Evolutionary conservation across 2,113 vertebrate species (phyloP), one percentile per base, ranked within the genome.

Genomic region (Apaloderma vittatum): DNA sequence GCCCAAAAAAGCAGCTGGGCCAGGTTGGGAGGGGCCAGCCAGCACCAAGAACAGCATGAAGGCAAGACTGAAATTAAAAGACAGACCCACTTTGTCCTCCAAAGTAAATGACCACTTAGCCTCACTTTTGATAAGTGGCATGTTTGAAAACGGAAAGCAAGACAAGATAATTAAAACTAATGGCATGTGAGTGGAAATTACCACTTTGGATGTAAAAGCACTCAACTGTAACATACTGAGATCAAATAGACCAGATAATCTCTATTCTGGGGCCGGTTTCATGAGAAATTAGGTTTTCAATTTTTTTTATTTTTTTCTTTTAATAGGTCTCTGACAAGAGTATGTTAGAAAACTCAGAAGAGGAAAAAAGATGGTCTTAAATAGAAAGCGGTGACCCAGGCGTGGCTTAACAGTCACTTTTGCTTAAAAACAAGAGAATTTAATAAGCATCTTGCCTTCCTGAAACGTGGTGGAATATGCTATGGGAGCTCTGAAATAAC

Each of bases 141-240:
- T 57, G 36, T 84, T 57, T 59, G 65, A 78, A 84, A 96, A 84
- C 49, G 77, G 77, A 95, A 94, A 91, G 14, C 45, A 45, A 93
- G 57, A 77, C 81, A 72, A 48, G 55, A 57, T 89, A 94, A 96
- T 96, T 95, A 94, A 96, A 93, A 96, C 76, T 93, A 94, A 91
- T 78, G 65, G 76, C 30, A 81, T 48, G 26, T 37, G 36, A 96
- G 70, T 95, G 80, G 86, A 94, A 95, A 94, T 95, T 63, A 85
- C 77, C 93, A 82, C 76, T 97, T 55, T 54, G 93, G 91, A 94
- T 84, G 76, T 78, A 68, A 94, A 91, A 94, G 89, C 91, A 84
- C 80, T 96, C 73, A 91, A 1, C 49, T 65, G 57, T n/a, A 94
- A 87, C 58, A 67, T 6, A 30, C 9, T 9, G 57, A 85, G 91